Conservation (phyloP, 2,888 invertebrate species). For the Myathropa florea region DNA sequence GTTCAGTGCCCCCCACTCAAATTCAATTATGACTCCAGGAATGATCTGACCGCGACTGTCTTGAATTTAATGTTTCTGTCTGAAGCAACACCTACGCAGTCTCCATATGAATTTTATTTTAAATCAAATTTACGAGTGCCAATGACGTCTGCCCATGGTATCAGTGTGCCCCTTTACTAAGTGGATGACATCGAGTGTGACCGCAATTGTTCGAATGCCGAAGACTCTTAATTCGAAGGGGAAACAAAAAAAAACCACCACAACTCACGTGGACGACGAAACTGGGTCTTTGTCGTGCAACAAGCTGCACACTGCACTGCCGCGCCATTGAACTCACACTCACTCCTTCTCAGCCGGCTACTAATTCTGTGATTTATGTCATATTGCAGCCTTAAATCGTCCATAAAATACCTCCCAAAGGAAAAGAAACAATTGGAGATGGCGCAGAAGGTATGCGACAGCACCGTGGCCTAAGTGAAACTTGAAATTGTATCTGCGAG, state of each 20-base stretch:
- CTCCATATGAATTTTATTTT: background rate
- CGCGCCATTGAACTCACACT: background rate
- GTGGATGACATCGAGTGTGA: constrained; percentile 37
- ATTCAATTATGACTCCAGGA: background rate
- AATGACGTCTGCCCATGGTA: background rate
- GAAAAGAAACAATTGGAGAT: too few relatives aligned
- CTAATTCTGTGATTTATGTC: constrained; percentile 41
- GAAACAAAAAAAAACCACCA: constrained; percentile 13
- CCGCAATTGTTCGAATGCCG: constrained; percentile 34
- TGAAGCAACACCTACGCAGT: background rate
- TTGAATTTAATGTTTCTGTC: background rate
- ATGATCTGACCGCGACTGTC: background rate
- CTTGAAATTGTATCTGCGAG: constrained; percentile 5
- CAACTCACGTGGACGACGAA: constrained; percentile 19
- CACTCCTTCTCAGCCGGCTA: background rate
- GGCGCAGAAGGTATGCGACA: background rate
- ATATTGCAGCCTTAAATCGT: constrained; percentile 8
- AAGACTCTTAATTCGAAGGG: constrained; percentile 5
- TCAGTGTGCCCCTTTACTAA: constrained; percentile 13
- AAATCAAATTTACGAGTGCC: background rate
- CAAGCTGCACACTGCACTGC: background rate
- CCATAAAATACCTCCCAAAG: background rate
- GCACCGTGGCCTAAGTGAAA: background rate
- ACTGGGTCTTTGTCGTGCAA: constrained; percentile 26
- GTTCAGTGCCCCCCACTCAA: background rate